Conservation (phyloP, 2,113 vertebrate genomes). For the Tichodroma muraria region DNA sequence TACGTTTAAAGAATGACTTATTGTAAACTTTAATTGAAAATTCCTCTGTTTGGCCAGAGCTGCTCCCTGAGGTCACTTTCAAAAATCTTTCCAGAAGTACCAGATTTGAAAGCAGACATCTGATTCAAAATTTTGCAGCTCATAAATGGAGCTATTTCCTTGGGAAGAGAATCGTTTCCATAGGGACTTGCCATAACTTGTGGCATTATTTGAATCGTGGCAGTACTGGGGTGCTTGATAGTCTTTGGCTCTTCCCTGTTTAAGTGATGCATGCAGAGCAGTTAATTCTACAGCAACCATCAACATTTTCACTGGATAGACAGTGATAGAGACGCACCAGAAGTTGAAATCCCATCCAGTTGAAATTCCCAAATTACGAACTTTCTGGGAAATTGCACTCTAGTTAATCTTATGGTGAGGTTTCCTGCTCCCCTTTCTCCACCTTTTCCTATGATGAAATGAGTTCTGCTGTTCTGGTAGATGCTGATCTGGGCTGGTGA, state of each 20-base stretch:
- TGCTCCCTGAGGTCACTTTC: background rate
- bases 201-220: background rate
- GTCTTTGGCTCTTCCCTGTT: background rate
- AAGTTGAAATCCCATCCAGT: background rate
- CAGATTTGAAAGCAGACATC: constrained; percentile 33
- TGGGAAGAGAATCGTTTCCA: background rate
- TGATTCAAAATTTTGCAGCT: constrained; percentile 38
- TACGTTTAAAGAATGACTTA: background rate
- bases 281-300: background rate
- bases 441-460: background rate
- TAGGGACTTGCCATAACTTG: background rate
- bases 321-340: background rate
- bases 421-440: background rate
- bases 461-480: background rate
- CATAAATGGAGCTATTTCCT: background rate
- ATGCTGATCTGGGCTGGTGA: background rate
- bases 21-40: constrained; percentile 20
- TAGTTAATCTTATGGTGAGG: background rate
- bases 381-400: background rate
- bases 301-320: background rate
- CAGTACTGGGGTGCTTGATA: background rate
- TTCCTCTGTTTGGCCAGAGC: background rate
- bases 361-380: background rate
- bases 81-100: constrained; percentile 13
- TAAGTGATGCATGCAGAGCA: background rate